These are phyloP conservation scores for Anguilla marmorata DNA, from an alignment of 2,797 vertebrate species.

Conservation along the genomic window DNA sequence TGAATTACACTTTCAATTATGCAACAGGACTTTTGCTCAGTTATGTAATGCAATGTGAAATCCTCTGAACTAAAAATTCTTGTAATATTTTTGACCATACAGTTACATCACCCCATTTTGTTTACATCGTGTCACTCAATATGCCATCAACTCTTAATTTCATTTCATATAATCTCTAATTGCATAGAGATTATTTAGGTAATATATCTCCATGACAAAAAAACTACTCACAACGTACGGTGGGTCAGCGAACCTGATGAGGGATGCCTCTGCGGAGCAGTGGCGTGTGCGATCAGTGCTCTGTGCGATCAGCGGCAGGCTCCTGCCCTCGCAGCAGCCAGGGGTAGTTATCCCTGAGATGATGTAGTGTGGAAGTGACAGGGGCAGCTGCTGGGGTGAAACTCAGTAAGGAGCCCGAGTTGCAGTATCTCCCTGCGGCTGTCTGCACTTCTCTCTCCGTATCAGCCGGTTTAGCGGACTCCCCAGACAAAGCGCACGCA, in stretches of 20 bases:
- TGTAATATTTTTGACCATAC: background rate
- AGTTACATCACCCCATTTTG: background rate
- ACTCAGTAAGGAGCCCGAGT: slow-evolving; percentile 74
- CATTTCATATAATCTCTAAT: background rate
- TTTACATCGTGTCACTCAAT: background rate
- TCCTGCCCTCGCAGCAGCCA: slow-evolving; percentile 31
- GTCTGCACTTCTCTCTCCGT: slow-evolving; percentile 56
- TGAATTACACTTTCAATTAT: slow-evolving; percentile 19
- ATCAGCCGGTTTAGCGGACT: slow-evolving; percentile 42
- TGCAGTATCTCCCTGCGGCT: slow-evolving; percentile 62
- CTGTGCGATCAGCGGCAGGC: background rate
- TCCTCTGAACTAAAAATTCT: background rate
- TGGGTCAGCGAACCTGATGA: background rate
- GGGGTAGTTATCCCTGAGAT: slow-evolving; percentile 65
- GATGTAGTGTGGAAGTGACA: slow-evolving; percentile 85
- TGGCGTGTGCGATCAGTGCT: slow-evolving; percentile 25
- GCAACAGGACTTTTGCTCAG: slow-evolving; percentile 12
- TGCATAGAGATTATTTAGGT: background rate
- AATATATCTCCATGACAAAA: background rate
- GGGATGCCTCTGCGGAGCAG: background rate
- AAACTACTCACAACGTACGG: background rate
- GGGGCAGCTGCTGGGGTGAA: slow-evolving; percentile 82
- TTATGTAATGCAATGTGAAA: background rate
- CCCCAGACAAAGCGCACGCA: slow-evolving; percentile 34
- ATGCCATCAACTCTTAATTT: background rate